Evolutionary conservation across 2,888 invertebrate species (phyloP).

Genomic region (Ellobium chinense): DNA sequence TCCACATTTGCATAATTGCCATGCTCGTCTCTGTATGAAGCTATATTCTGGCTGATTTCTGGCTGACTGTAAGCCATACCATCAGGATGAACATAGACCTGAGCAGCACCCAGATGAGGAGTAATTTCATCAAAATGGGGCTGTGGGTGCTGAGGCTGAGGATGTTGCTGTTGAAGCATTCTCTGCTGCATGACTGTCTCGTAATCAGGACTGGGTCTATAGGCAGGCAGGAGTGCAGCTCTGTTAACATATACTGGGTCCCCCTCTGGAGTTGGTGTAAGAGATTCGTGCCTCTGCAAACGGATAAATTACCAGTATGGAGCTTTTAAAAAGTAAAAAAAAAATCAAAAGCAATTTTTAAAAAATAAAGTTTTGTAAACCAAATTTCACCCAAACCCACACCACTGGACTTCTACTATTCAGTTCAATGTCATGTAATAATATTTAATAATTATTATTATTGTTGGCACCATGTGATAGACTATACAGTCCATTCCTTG

Average conservation of each 20-base stretch:
- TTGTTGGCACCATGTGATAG: too few relatives aligned
- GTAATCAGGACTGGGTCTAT: constrained; percentile 94
- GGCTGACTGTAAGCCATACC: constrained; percentile 66
- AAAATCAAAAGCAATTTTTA: neutral
- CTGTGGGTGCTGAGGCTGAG: constrained; percentile 44
- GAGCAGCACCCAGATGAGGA: constrained; percentile 57
- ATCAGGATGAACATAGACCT: constrained; percentile 63
- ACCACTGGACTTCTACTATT: too few relatives aligned
- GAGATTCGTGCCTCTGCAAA: constrained; percentile 33
- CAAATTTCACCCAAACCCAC: too few relatives aligned
- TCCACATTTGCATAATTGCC: constrained; percentile 66
- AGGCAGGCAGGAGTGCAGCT: constrained; percentile 75
- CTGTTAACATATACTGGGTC: constrained; percentile 62
- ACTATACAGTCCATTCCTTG: too few relatives aligned
- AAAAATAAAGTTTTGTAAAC: too few relatives aligned
- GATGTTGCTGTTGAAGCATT: constrained; percentile 56
- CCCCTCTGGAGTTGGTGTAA: constrained; percentile 43
- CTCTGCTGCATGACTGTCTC: constrained; percentile 92
- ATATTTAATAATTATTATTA: too few relatives aligned
- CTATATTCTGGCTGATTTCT: constrained; percentile 60
- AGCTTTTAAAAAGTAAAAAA: too few relatives aligned
- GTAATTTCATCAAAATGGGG: constrained; percentile 43
- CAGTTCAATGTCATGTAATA: too few relatives aligned
- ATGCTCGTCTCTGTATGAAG: constrained; percentile 61
- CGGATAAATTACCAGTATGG: too few relatives aligned